Base-by-base conservation (phyloP, 2,888 invertebrate genomes). In the Geophilus truncorum region DNA sequence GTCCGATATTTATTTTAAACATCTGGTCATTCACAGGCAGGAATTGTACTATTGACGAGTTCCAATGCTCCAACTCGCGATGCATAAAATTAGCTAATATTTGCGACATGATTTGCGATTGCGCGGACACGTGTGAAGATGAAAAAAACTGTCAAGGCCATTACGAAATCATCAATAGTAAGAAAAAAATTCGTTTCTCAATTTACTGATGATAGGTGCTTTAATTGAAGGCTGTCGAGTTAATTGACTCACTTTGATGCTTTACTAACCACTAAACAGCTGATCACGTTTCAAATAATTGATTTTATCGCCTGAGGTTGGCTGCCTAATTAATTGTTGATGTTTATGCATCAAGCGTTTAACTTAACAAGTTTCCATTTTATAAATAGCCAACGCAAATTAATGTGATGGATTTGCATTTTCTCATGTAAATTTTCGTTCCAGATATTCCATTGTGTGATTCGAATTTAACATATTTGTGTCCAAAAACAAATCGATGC, bases 81-180 rank as follows among this genome's bases (percentile, higher is more conserved):
- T 89, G 89, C 83, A 87, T 89, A 21, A 82, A 85, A 25, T 81
- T 83, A 30, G 86, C 87, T 3, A 87, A 88, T 82, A 84, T 86
- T 0, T 89, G 89, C 83, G 89, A 89, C 82, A 87, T 87, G 0
- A 85, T 86, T 25, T 89, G 89, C 82, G 89, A 89, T 84, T 89
- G 89, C 82, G 85, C 84, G 4, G 82, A 82, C 51, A 84, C 83
- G 12, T 88, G 88, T 82, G 88, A 87, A 9, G 89, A 89, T 82
- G 89, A 89, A 83, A 80, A 83, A 0, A 82, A 85, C 70, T 88
- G 88, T 82, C 83, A 85, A 0, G 25, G 82, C 4, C 83, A 81
- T 78, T 86, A 85, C 82, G 81, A 79, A 5, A 78, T 82, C 21
- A 70, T 82, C 0, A 80, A 84, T 80, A 85, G 85, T 85, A 25